A percentile compares a stretch with the other conserved stretches of the same genome.
Conservation (phyloP, 1,140 invertebrate genomes). For the Drosophila burlai region DNA sequence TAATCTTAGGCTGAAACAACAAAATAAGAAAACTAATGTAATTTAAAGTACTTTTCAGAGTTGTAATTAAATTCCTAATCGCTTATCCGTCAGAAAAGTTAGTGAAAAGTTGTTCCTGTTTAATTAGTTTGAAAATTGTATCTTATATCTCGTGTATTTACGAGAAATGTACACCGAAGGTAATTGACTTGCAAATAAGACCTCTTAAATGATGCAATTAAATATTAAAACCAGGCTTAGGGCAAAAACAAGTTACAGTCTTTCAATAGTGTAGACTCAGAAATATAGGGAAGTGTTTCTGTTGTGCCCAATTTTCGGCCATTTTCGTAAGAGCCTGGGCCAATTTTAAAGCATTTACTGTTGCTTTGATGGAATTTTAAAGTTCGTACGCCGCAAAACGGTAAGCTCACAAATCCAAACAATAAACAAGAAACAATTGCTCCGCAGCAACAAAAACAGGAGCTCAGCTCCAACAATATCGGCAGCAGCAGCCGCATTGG, state of each 20-base stretch:
- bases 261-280: background rate
- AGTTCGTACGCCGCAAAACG: constrained; percentile 43
- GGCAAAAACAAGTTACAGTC: constrained; percentile 1
- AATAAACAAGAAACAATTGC: constrained; percentile 75
- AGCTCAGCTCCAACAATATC: constrained; percentile 37
- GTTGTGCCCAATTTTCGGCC: background rate
- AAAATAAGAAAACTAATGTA: background rate
- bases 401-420: constrained; percentile 66
- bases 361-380: constrained; percentile 20
- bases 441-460: constrained; percentile 35
- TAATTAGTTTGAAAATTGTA: background rate
- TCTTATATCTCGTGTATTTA: background rate
- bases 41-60: background rate
- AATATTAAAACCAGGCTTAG: constrained; percentile 7
- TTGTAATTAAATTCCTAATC: background rate
- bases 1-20: background rate
- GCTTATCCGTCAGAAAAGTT: background rate
- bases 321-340: constrained; percentile 1
- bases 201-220: background rate
- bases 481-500: constrained; percentile 41
- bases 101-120: background rate
- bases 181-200: constrained; percentile 10
- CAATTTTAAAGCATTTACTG: constrained; percentile 39
- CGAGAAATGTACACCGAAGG: background rate
- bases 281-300: constrained; percentile 5